Percentiles rank a stretch among this genome's conserved stretches.
These are phyloP conservation scores for Hetaerina titia DNA, from an alignment of 2,888 invertebrate species.

Conservation along the genomic window DNA sequence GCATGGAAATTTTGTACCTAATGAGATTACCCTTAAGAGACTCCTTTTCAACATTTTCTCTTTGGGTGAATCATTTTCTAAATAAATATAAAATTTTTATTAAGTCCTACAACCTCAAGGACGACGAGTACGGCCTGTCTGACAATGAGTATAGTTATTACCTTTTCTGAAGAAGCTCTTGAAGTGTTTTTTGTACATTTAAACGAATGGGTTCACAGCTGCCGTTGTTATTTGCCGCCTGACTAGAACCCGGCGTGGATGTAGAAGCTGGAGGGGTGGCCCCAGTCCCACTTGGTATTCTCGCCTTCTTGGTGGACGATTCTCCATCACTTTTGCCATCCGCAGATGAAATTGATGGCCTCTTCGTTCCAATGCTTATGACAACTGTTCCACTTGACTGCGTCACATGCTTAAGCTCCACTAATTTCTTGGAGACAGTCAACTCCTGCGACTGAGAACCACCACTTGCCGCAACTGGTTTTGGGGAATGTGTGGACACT, in stretches of 20 bases:
- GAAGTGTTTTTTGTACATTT: slow-evolving; percentile 90
- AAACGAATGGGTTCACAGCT: slow-evolving; percentile 85
- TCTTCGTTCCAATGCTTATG: background rate
- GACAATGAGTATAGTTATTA: slow-evolving; percentile 5
- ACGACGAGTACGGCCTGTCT: too few species aligned
- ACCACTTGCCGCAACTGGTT: background rate
- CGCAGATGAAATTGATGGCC: slow-evolving; percentile 41
- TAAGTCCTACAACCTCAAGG: too few species aligned
- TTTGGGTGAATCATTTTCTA: too few species aligned
- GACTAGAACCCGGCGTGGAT: slow-evolving; percentile 70
- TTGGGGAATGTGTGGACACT: slow-evolving; percentile 12
- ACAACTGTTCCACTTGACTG: slow-evolving; percentile 38
- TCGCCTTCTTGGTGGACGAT: slow-evolving; percentile 6
- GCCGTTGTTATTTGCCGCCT: background rate
- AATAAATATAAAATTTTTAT: too few species aligned
- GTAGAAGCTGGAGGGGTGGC: slow-evolving; percentile 67
- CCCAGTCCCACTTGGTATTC: slow-evolving; percentile 48
- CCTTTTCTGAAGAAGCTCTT: slow-evolving; percentile 72
- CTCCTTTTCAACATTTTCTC: too few species aligned
- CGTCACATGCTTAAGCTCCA: slow-evolving; percentile 42
- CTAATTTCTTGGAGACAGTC: slow-evolving; percentile 39
- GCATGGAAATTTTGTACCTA: background rate
- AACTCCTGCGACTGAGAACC: background rate
- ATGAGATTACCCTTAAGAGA: too few species aligned
- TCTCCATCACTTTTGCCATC: slow-evolving; percentile 59